These are phyloP conservation scores for Passer domesticus DNA, from an alignment of 2,113 vertebrate species.

Conservation along the genomic window DNA sequence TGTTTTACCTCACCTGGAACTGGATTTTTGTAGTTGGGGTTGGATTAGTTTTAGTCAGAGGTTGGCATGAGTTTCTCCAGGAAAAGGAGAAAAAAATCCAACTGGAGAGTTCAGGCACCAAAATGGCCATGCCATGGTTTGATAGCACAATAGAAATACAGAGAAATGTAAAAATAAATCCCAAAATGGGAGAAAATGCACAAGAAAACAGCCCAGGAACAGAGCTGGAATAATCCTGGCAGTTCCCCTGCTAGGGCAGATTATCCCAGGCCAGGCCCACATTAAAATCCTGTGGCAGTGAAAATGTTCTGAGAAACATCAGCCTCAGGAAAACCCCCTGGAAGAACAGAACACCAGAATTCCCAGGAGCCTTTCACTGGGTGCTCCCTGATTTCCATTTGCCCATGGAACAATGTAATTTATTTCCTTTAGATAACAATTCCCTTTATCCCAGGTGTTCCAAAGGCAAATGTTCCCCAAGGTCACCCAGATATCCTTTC, in stretches of 20 bases:
- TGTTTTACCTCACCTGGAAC: not conserved
- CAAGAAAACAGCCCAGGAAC: not conserved
- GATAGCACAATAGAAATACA: not conserved
- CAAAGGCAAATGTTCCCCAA: not conserved
- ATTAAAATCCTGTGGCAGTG: not conserved
- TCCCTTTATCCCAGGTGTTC: not conserved
- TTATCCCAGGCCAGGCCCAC: not conserved
- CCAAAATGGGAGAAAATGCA: not conserved
- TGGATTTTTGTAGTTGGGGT: not conserved
- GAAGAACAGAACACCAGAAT: not conserved
- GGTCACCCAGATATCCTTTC: not conserved
- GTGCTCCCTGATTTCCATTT: not conserved
- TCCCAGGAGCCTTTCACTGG: not conserved
- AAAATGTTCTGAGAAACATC: not conserved
- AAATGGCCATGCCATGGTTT: not conserved
- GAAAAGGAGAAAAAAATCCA: not conserved
- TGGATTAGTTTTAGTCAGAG: not conserved
- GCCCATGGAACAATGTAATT: fast-evolving
- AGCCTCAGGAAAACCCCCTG: fast-evolving
- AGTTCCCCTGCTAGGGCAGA: not conserved
- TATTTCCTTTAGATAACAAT: not conserved
- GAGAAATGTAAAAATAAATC: not conserved
- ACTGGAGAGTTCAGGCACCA: not conserved
- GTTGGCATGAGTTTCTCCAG: not conserved
- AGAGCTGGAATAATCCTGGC: not conserved